These are phyloP conservation scores for Pristionchus mayeri DNA, from an alignment of 2,888 invertebrate species.

Conservation along the genomic window DNA sequence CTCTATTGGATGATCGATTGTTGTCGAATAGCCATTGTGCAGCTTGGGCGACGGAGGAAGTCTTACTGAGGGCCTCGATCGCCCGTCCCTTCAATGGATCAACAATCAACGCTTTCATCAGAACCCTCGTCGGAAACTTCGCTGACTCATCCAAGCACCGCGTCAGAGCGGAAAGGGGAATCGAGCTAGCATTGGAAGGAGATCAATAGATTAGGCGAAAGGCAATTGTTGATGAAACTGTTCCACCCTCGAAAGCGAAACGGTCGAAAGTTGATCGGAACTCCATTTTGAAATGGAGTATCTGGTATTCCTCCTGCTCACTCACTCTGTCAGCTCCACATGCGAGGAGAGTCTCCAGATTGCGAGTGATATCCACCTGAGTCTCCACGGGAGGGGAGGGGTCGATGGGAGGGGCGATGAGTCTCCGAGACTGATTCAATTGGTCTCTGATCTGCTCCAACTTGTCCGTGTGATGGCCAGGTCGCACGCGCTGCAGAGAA, in stretches of 20 bases:
- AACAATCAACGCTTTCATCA: not conserved
- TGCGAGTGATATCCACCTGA: conserved; percentile 20
- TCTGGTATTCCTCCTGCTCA: too few species aligned
- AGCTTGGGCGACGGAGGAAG: conserved; percentile 21
- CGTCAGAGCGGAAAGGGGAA: not conserved
- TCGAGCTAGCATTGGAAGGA: not conserved
- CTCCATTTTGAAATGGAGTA: too few species aligned
- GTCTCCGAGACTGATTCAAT: not conserved
- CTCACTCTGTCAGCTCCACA: conserved; percentile 39
- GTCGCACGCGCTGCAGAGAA: conserved; percentile 58
- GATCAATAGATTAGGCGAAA: too few species aligned
- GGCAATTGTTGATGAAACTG: too few species aligned
- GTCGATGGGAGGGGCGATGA: conserved; percentile 22
- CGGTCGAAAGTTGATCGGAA: too few species aligned
- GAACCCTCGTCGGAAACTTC: not conserved
- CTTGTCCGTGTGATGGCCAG: conserved; percentile 73
- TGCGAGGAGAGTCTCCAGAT: conserved; percentile 29
- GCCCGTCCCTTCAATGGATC: not conserved
- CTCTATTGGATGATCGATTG: not conserved
- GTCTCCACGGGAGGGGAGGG: conserved; percentile 21
- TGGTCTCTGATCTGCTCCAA: conserved; percentile 70
- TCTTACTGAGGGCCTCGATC: conserved; percentile 26
- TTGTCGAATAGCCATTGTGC: conserved; percentile 4
- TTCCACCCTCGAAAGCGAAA: too few species aligned
- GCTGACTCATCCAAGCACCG: not conserved